These are phyloP conservation scores for Aphis craccivora DNA, from an alignment of 1,140 invertebrate species.

Conservation along the genomic window DNA sequence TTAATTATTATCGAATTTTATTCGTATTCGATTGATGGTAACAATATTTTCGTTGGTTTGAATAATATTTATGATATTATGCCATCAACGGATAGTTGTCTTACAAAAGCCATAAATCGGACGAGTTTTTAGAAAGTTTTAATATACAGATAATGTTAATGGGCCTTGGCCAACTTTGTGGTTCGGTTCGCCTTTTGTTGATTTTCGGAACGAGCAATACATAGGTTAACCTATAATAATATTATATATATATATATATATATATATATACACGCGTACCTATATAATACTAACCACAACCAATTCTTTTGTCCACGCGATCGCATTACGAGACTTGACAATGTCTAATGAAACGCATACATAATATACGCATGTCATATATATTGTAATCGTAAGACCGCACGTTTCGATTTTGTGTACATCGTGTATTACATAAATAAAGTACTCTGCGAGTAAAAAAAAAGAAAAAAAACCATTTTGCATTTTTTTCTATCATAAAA, in stretches of 20 bases:
- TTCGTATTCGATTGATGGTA: background rate
- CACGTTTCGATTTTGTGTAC: background rate
- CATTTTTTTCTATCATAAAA: background rate
- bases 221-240: too few relatives aligned
- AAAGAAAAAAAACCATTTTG: background rate
- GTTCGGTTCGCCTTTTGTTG: constrained; percentile 25
- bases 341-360: constrained; percentile 8
- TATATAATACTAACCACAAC: constrained; percentile 1
- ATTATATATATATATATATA: background rate
- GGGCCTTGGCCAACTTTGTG: background rate
- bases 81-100: background rate
- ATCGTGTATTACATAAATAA: background rate
- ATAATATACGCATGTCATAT: background rate
- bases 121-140: constrained; percentile 19
- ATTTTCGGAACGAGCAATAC: background rate
- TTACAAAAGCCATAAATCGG: background rate
- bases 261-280: background rate
- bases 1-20: background rate
- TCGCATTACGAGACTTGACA: constrained; percentile 34
- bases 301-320: constrained; percentile 18
- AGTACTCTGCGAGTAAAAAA: background rate
- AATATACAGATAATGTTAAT: background rate
- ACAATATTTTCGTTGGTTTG: background rate
- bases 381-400: background rate
- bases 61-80: background rate